Evolutionary conservation across 2,888 invertebrate genomes (phyloP), one percentile per base, ranked within the genome.

Genomic region (Tupiocoris notatus): DNA sequence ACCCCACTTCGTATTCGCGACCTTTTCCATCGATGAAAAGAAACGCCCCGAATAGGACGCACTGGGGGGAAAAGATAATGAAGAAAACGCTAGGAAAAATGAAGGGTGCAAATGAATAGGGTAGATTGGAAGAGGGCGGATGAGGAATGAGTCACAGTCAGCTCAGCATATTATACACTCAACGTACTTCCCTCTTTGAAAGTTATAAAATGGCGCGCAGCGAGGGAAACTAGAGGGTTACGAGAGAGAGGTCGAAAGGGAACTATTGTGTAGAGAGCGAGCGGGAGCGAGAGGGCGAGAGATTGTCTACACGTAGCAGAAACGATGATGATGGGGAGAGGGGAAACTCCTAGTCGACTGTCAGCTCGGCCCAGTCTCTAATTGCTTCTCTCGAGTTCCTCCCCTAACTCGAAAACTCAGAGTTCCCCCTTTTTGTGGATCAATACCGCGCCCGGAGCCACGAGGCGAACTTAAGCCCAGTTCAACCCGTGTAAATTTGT

Each of bases 201-300:
- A 70, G 70, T 70, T 70, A 58, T 70, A 70, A 70, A 70, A 70
- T 70, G 70, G 70, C 70, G 70, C 61, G 20, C n/a, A n/a, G n/a
- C n/a, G n/a, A n/a, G n/a, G n/a, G n/a, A n/a, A n/a, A n/a, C n/a
- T n/a, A n/a, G n/a, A n/a, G n/a, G n/a, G n/a, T n/a, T n/a, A n/a
- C n/a, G n/a, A n/a, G n/a, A n/a, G n/a, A n/a, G 39, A 39, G 39
- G 39, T 7, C 39, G 39, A 39, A 12, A 39, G 39, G 12, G 39
- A 39, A 39, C 6, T 12, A 12, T 39, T 7, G 39, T 39, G 12
- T 3, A 39, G 39, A 12, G 39, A 39, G 12, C 39, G 39, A 39
- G 39, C 12, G 39, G 6, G 39, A 39, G 39, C 39, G 39, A 39
- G 12, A 39, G 39, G 39, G 39, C 39, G 6, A 3, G 39, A 7